Evolutionary conservation across 2,797 vertebrate genomes (phyloP).

Genomic region (Stomatorhinus walkeri): DNA sequence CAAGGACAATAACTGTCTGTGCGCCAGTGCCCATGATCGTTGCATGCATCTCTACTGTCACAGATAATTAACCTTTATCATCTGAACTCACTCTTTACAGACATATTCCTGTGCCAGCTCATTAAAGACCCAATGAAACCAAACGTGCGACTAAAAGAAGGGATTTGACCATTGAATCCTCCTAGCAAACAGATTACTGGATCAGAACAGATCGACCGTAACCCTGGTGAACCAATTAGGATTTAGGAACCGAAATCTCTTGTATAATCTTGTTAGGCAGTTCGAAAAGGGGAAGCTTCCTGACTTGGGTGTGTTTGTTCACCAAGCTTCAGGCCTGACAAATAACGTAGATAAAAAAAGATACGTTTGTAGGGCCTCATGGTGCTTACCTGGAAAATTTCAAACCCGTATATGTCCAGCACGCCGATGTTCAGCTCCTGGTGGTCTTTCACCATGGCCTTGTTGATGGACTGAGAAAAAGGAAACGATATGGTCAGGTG

Average conservation of each 20-base stretch:
- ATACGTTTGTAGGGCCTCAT: neutral
- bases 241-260: constrained; percentile 39
- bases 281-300: constrained; percentile 23
- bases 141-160: constrained; percentile 10
- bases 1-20: neutral
- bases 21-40: neutral
- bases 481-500: neutral
- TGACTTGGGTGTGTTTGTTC: neutral
- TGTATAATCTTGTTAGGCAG: constrained; percentile 45
- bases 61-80: neutral
- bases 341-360: neutral
- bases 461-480: constrained; percentile 84
- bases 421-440: constrained; percentile 91
- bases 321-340: neutral
- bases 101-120: neutral
- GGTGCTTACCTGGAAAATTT: constrained; percentile 89
- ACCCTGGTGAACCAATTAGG: constrained; percentile 36
- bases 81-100: neutral
- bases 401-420: constrained; percentile 97
- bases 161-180: constrained; percentile 14
- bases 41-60: neutral
- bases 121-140: constrained; percentile 21
- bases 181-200: constrained; percentile 44
- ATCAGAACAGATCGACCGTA: constrained; percentile 36
- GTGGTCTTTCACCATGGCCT: constrained; percentile 90